Evolutionary conservation across 2,888 invertebrate species (phyloP).

Genomic region (Sphinx pinastri): DNA sequence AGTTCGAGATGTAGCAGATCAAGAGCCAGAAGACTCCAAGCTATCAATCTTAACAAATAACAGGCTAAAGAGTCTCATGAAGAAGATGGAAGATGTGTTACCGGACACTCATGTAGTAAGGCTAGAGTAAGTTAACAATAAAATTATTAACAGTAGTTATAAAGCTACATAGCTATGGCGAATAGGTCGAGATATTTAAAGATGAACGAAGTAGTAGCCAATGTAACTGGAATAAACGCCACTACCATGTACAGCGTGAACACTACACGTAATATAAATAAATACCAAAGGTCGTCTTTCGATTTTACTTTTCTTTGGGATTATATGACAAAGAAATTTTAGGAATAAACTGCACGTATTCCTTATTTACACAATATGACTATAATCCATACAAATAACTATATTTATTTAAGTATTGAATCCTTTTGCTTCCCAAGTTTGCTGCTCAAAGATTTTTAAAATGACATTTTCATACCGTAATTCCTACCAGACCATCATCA

Average conservation of each 20-base stretch:
- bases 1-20: constrained; percentile 69
- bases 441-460: not conserved
- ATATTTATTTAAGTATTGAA: too few relatives aligned
- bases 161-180: not conserved
- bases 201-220: too few relatives aligned
- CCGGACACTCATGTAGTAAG: constrained; percentile 79
- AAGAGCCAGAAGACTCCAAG: constrained; percentile 68
- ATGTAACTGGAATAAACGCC: too few relatives aligned
- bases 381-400: too few relatives aligned
- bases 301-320: not conserved
- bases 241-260: too few relatives aligned
- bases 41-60: constrained; percentile 62
- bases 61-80: constrained; percentile 70
- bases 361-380: too few relatives aligned
- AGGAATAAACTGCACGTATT: not conserved
- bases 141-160: not conserved
- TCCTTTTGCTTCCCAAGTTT: too few relatives aligned
- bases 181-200: too few relatives aligned
- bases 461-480: not conserved
- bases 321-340: not conserved
- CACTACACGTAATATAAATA: not conserved
- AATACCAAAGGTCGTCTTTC: not conserved
- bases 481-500: constrained; percentile 60
- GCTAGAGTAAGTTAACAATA: constrained; percentile 71
- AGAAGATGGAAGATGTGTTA: constrained; percentile 67